These are phyloP conservation scores for Pseudorasbora parva DNA, from an alignment of 2,113 vertebrate species.

Conservation along the genomic window DNA sequence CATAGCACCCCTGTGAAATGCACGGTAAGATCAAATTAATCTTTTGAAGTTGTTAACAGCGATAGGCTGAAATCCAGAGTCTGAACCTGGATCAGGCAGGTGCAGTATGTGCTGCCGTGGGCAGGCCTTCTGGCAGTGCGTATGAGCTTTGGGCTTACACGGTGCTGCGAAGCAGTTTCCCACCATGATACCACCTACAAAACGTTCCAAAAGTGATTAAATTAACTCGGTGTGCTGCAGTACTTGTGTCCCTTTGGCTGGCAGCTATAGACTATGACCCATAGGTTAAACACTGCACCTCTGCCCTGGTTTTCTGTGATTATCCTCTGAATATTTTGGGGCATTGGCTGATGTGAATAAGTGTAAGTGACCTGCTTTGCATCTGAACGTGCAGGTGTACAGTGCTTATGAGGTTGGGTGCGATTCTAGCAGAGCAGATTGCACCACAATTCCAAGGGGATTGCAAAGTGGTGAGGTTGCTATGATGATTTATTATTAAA, in stretches of 20 bases:
- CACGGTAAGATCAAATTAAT: constrained; percentile 71
- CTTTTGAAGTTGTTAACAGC: constrained; percentile 75
- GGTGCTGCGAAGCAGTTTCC: constrained; percentile 62
- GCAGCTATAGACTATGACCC: constrained; percentile 64
- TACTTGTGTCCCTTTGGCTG: constrained; percentile 63
- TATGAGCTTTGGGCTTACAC: constrained; percentile 64
- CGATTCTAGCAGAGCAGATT: background rate
- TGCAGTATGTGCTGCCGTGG: constrained; percentile 67
- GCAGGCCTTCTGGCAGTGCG: constrained; percentile 72
- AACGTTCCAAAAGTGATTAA: constrained; percentile 73
- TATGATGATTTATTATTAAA: background rate
- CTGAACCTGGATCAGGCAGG: constrained; percentile 65
- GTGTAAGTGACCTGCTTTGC: constrained; percentile 11
- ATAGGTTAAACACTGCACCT: constrained; percentile 53
- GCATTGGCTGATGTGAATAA: constrained; percentile 17
- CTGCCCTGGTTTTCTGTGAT: constrained; percentile 50
- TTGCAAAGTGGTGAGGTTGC: background rate
- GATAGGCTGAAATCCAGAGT: constrained; percentile 53
- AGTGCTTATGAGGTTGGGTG: background rate
- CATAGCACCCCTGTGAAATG: constrained; percentile 61
- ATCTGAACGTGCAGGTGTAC: constrained; percentile 7
- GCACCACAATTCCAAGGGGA: background rate
- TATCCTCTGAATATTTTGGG: constrained; percentile 35
- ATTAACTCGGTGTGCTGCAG: constrained; percentile 63
- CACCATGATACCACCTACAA: constrained; percentile 68